A percentile compares a stretch with the other conserved stretches of the same genome.
Conservation (phyloP, 2,797 vertebrate genomes). For the Myotis myotis region DNA sequence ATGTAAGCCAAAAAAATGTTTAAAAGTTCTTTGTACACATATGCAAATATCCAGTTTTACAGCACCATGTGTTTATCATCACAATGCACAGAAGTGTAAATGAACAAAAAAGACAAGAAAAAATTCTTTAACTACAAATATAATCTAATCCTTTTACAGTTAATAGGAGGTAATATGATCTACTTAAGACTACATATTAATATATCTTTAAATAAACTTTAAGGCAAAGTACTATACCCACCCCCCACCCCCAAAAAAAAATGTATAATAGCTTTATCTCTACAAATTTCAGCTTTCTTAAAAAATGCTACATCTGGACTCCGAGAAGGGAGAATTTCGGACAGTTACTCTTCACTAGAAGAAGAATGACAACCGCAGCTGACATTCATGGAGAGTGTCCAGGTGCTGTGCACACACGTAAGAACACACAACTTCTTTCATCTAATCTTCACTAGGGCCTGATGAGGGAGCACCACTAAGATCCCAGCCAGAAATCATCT, state of each 20-base stretch:
- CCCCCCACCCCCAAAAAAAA: neutral
- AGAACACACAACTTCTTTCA: neutral
- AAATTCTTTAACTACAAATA: neutral
- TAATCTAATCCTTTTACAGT: neutral
- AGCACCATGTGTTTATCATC: neutral
- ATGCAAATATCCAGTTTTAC: neutral
- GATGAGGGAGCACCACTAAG: neutral
- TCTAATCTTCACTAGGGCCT: neutral
- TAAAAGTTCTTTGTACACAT: neutral
- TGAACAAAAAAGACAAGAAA: neutral
- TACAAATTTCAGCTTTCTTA: neutral
- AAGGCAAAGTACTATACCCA: neutral
- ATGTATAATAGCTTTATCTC: neutral
- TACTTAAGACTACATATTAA: neutral
- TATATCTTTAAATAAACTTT: neutral
- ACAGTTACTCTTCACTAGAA: neutral
- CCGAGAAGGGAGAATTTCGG: neutral
- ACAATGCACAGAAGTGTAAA: neutral
- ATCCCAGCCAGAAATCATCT: neutral
- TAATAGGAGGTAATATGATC: neutral
- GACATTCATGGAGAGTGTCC: neutral
- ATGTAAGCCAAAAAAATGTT: neutral
- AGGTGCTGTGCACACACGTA: neutral
- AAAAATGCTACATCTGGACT: neutral
- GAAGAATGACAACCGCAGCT: neutral